Percentiles rank a stretch among this genome's conserved stretches.
Conservation (phyloP, 2,888 invertebrate species). For the Drosophila trichaetosa region DNA sequence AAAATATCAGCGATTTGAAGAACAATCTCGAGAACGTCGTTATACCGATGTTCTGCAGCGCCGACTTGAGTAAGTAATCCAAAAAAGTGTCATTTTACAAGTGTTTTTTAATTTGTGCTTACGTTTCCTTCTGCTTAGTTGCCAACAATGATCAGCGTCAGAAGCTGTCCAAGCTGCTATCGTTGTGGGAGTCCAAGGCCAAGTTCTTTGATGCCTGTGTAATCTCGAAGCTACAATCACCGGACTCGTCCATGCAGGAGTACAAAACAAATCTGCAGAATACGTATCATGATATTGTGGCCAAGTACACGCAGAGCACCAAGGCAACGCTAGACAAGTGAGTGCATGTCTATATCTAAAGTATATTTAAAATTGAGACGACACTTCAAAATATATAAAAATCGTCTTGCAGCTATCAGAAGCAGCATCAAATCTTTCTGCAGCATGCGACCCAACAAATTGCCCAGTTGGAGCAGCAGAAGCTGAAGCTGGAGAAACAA, state of each 20-base stretch:
- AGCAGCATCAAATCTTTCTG: conserved; percentile 98
- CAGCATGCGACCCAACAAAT: conserved; percentile 96
- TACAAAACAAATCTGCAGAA: conserved; percentile 94
- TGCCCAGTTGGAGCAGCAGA: conserved; percentile 92
- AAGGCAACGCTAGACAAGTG: conserved; percentile 93
- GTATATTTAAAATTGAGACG: neutral
- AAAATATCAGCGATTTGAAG: conserved; percentile 97
- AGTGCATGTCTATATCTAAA: conserved; percentile 19
- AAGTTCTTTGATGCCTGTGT: conserved; percentile 93
- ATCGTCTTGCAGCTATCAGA: conserved; percentile 88
- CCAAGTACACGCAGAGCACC: conserved; percentile 91
- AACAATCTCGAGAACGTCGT: conserved; percentile 97
- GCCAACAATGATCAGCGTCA: conserved; percentile 94
- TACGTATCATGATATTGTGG: conserved; percentile 91
- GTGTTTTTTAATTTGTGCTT: neutral
- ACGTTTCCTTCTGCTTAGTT: conserved; percentile 85
- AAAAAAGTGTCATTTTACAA: neutral
- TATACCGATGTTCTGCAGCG: conserved; percentile 98
- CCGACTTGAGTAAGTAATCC: conserved; percentile 89
- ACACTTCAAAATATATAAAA: neutral
- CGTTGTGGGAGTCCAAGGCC: conserved; percentile 98
- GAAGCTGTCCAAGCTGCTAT: conserved; percentile 96
- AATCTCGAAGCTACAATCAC: conserved; percentile 94
- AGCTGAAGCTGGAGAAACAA: conserved; percentile 86
- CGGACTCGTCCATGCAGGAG: conserved; percentile 94